Evolutionary conservation across 2,797 vertebrate species (phyloP), one percentile per base, ranked within the genome.

Genomic region (Hypotaenidia okinawae): DNA sequence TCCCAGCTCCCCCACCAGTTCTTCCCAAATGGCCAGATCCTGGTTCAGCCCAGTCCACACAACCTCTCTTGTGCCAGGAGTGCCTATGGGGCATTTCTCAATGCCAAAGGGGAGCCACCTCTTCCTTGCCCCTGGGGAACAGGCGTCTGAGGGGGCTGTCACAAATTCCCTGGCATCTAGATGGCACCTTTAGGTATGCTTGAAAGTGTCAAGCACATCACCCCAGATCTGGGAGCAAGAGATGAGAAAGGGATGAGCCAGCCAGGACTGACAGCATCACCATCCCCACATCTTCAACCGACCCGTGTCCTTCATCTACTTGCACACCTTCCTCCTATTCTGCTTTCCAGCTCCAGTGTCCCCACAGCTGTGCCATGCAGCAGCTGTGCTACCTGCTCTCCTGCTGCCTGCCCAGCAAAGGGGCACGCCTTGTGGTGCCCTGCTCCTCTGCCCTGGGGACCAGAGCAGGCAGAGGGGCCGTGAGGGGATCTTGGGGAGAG

Each of bases 141-240:
- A 69, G 27, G n/a, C 10, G 49, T 68, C 2, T 18, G 8, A 45
- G 43, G 79, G 16, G 35, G n/a, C 22, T 12, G 6, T 54, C 54
- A 27, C 17, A 63, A 85, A 74, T 49, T 54, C 22, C 28, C 32
- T 11, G 9, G 24, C 51, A 90, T 51, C 41, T 51, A 76, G 51
- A 47, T 11, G 1, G 2, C 18, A 76, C 39, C n/a, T 69, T 84
- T 37, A 62, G 3, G 9, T 13, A 57, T 1, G 12, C 41, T 52
- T 76, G 30, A 54, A 89, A 92, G 70, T 28, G 22, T 22, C 59
- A 90, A 47, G 11, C n/a, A 27, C 32, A 90, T 73, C 92, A 84
- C 68, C 54, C 32, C 41, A 87, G 49, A 77, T 32, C 6, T 43
- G 43, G 13, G 6, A 84, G 74, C 59, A 86, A 75, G 62, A 30